Percentiles rank a stretch among this genome's conserved stretches.
Conservation (phyloP, 2,797 vertebrate species). For the Morus bassanus region DNA sequence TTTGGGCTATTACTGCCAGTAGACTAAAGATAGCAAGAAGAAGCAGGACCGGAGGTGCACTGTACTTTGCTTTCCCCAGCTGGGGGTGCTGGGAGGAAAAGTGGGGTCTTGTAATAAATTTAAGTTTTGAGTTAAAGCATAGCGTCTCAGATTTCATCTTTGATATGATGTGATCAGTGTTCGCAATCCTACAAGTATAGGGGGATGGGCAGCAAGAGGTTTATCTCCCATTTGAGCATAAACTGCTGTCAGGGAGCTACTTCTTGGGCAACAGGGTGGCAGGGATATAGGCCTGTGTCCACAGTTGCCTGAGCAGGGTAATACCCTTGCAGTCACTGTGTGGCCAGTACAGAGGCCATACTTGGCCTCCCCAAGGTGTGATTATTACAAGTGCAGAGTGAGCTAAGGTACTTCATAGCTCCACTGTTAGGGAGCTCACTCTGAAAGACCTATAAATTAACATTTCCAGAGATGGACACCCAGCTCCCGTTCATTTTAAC, state of each 20-base stretch:
- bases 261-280: background rate
- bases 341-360: background rate
- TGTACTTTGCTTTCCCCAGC: background rate
- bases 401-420: background rate
- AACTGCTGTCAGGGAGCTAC: background rate
- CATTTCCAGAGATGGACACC: background rate
- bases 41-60: background rate
- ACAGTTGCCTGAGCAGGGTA: background rate
- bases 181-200: background rate
- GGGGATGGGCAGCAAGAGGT: background rate
- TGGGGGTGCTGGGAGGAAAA: background rate
- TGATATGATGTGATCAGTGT: background rate
- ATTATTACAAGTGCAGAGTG: background rate
- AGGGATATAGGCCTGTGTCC: background rate
- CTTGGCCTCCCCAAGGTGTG: background rate
- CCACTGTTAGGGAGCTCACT: background rate
- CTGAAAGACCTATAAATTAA: background rate
- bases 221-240: background rate
- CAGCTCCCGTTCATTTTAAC: background rate
- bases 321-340: background rate
- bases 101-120: background rate
- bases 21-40: background rate
- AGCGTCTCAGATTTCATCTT: background rate
- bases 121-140: background rate
- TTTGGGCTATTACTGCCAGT: background rate